Percentiles rank a stretch among this genome's conserved stretches.
phyloP scores from a whole-genome alignment of 2,113 vertebrate genomes.

The Boulengeromyrus knoepffleri region DNA sequence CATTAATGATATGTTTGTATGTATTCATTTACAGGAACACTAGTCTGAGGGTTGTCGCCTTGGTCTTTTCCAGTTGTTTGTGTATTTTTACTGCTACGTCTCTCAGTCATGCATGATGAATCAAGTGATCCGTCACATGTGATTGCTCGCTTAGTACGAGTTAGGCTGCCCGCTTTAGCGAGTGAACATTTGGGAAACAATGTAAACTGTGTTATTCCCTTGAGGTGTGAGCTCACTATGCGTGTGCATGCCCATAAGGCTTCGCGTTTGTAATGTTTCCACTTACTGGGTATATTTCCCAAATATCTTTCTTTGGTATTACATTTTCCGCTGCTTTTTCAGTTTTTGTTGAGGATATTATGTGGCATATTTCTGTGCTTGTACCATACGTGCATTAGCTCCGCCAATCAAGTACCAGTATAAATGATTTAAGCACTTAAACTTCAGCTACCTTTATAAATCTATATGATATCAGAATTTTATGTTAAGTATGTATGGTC shows the following conservation, averaged over 20 bases:
- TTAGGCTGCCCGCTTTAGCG: not conserved
- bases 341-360: not conserved
- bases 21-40: not conserved
- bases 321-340: not conserved
- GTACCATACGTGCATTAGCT: not conserved
- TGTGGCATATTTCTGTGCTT: not conserved
- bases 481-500: not conserved
- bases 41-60: not conserved
- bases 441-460: not conserved
- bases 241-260: not conserved
- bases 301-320: not conserved
- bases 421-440: not conserved
- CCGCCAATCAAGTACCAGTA: not conserved
- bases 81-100: not conserved
- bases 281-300: not conserved
- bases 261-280: not conserved
- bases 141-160: not conserved
- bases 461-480: not conserved
- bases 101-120: constrained; percentile 33
- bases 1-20: not conserved
- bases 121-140: constrained; percentile 53
- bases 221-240: not conserved
- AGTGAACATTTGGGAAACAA: not conserved
- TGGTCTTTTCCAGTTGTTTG: not conserved
- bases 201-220: not conserved